Evolutionary conservation across 2,113 vertebrate species (phyloP).

Genomic region (Parus major): DNA sequence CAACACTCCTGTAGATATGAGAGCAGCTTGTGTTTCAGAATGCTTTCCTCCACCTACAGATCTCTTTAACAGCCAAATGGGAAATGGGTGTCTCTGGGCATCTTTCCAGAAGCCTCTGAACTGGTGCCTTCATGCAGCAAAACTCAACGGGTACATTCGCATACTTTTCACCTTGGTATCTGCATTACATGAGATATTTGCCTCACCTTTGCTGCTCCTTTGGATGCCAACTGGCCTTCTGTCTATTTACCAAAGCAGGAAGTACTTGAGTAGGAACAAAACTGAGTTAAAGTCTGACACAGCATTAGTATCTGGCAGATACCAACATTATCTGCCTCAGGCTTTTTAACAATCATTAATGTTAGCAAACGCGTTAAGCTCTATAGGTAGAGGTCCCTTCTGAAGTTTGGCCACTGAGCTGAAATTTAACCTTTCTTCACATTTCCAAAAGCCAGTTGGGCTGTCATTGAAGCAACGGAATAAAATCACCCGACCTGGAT

Average conservation of each 20-base stretch:
- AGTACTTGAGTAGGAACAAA: neutral
- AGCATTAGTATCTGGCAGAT: neutral
- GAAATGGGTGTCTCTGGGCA: neutral
- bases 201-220: neutral
- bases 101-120: slow-evolving; percentile 15
- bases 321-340: neutral
- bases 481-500: neutral
- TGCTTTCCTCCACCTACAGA: neutral
- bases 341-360: neutral
- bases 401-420: neutral
- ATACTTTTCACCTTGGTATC: neutral
- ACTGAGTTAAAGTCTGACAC: neutral
- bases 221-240: neutral
- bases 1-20: neutral
- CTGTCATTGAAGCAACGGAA: neutral
- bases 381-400: neutral
- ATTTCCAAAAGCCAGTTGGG: neutral
- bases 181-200: neutral
- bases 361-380: neutral
- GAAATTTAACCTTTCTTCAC: slow-evolving; percentile 18
- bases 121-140: neutral
- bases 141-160: neutral
- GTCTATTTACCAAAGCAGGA: neutral
- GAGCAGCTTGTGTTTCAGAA: slow-evolving; percentile 1
- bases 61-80: neutral